A percentile compares a stretch with the other conserved stretches of the same genome.
Conservation (phyloP, 2,113 vertebrate genomes). For the sheep (Ovis aries) region ARS-UI_Ramb_v3.0 NC_056065.1:60420001-60420500, state of each 20-base stretch:
- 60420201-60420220: neutral
- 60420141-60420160: neutral
- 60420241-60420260: neutral
- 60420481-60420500: neutral
- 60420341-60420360: neutral
- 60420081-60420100: constrained; percentile 92
- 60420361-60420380: constrained; percentile 54
- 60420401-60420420: neutral
- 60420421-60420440: neutral
- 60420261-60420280: neutral
- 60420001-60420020: constrained; percentile 83
- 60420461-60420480: neutral
- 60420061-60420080: constrained; percentile 83
- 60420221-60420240: constrained; percentile 25
- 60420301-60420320: neutral
- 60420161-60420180: neutral
- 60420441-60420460: neutral
- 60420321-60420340: neutral
- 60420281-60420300: neutral
- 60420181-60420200: neutral
- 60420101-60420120: constrained; percentile 86
- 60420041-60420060: constrained; percentile 85
- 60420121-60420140: neutral
- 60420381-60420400: constrained; percentile 65
- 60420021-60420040: constrained; percentile 83